Conservation (phyloP, 2,888 invertebrate genomes). For the Dicycla oo region DNA sequence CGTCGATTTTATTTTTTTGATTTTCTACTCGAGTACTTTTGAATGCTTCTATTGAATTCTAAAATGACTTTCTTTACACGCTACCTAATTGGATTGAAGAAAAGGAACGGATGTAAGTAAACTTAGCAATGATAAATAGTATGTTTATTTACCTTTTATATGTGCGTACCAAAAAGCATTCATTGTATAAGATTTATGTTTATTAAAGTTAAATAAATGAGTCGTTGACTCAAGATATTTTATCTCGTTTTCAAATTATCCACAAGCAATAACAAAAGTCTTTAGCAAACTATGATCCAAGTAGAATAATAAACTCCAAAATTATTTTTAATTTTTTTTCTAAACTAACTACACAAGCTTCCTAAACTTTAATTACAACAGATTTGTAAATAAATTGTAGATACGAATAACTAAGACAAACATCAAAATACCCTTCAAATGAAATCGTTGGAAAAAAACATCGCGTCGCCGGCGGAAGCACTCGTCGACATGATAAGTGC, state of each 20-base stretch:
- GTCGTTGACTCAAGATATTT: not conserved
- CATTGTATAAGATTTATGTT: not conserved
- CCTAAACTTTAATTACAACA: slow-evolving; percentile 22
- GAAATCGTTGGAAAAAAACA: slow-evolving; percentile 73
- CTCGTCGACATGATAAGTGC: slow-evolving; percentile 89
- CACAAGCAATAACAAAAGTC: not conserved
- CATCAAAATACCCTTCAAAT: slow-evolving; percentile 68
- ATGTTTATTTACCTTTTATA: not conserved
- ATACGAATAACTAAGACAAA: slow-evolving; percentile 52
- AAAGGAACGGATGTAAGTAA: slow-evolving; percentile 69
- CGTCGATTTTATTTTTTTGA: no score
- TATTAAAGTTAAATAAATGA: not conserved
- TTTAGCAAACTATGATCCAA: not conserved
- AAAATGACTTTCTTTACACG: slow-evolving; percentile 76
- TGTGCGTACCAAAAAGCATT: not conserved
- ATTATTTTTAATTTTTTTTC: not conserved
- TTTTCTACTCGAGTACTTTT: slow-evolving; percentile 17
- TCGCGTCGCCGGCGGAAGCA: slow-evolving; percentile 83
- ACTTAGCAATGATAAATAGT: slow-evolving; percentile 18
- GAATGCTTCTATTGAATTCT: slow-evolving; percentile 49
- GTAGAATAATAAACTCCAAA: not conserved
- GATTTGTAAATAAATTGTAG: slow-evolving; percentile 49
- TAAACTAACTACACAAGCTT: not conserved
- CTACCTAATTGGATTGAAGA: slow-evolving; percentile 67
- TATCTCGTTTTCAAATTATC: not conserved